phyloP scores from a whole-genome alignment of 2,888 invertebrate species.

The Ommatoiulus sabulosus region DNA sequence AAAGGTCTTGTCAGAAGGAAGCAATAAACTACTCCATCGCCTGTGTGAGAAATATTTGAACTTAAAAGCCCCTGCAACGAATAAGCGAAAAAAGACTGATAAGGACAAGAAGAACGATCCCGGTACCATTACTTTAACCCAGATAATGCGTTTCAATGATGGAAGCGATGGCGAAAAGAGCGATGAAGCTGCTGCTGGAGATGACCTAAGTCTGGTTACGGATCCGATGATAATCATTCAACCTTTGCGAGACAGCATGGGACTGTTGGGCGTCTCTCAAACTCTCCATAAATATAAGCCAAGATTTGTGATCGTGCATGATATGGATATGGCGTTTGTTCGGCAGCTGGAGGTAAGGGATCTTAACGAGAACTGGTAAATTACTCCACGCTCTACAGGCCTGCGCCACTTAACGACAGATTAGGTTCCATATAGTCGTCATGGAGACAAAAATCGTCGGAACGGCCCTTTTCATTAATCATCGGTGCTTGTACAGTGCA shows the following conservation, averaged over 20 bases:
- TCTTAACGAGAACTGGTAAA: no score
- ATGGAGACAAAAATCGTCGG: no score
- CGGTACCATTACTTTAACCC: slow-evolving; percentile 39
- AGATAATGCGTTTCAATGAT: slow-evolving; percentile 33
- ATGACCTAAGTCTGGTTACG: not conserved
- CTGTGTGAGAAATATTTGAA: slow-evolving; percentile 45
- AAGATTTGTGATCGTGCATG: slow-evolving; percentile 88
- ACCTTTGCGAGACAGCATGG: slow-evolving; percentile 65
- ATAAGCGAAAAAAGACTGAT: not conserved
- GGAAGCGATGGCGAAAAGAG: not conserved
- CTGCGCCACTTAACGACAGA: no score
- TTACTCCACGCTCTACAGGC: no score
- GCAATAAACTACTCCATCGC: not conserved
- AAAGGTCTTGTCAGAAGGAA: slow-evolving; percentile 48
- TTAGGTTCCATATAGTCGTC: no score
- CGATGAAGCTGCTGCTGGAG: not conserved
- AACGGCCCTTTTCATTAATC: no score
- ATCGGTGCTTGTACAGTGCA: no score
- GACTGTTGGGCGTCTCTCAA: slow-evolving; percentile 78
- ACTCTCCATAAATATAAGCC: slow-evolving; percentile 78
- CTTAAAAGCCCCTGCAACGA: slow-evolving; percentile 5
- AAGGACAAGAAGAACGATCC: not conserved
- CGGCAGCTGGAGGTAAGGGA: slow-evolving; percentile 84
- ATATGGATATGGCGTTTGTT: slow-evolving; percentile 86
- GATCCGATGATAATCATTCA: slow-evolving; percentile 66